Evolutionary conservation across 2,113 vertebrate genomes (phyloP), one percentile per base, ranked within the genome.

Genomic region (Octodon degus): DNA sequence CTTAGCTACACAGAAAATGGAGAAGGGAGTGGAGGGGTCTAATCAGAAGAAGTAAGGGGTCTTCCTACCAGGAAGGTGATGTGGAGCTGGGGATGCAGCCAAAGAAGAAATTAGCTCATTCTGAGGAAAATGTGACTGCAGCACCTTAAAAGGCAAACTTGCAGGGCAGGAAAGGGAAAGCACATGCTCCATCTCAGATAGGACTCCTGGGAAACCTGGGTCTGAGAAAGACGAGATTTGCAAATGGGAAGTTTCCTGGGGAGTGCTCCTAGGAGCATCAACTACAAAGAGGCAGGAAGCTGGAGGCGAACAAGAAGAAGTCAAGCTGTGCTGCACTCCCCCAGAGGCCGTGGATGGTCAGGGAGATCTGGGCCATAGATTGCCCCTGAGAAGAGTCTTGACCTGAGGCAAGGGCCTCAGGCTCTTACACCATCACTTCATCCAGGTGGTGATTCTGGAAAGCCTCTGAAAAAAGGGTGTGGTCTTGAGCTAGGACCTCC

Each of bases 311-410:
- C 40, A 32, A 58, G 34, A 76, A 79, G 17, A 30, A 32, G 32
- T 20, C 24, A 0, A 10, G 50, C 14, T 50, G 16, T 4, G 2
- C 19, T 8, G 8, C 5, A 32, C 4, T 27, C 47, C 27, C 22
- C 20, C 22, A 17, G 34, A 77, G 19, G 40, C 34, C 17, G 40
- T 32, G 2, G 32, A 16, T 20, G 12, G 27, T 50, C 25, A 74
- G 81, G 60, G 32, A 77, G 37, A 7, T 37, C 19, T 40, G 16
- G 34, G 43, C 47, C 62, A 86, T 5, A 3, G n/a, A 27, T 19
- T 13, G 7, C 34, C 50, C 43, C 4, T 80, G 25, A 17, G 32
- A 47, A 27, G 43, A 60, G 55, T 47, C 58, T 40, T 47, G 43
- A 86, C 47, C 43, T 24, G 43, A 95, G 81, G 7, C 20, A 53